A percentile compares a stretch with the other conserved stretches of the same genome.
phyloP scores from a whole-genome alignment of 2,797 vertebrate species.

The Botia kubotai region DNA sequence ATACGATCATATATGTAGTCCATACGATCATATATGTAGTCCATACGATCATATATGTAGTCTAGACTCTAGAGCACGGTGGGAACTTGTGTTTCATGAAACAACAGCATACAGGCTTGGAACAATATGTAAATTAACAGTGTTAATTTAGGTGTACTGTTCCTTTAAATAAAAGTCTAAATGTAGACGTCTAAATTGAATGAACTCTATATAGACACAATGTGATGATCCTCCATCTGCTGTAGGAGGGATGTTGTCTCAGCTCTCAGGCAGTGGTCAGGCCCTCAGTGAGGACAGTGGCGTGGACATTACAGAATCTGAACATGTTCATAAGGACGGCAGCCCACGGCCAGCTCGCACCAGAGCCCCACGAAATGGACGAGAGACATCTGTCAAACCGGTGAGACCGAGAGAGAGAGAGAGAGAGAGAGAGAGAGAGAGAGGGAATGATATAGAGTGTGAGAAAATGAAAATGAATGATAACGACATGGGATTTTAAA shows the following conservation, averaged over 20 bases:
- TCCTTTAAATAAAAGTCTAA: background rate
- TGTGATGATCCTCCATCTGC: slow-evolving; percentile 44
- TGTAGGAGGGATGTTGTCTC: slow-evolving; percentile 82
- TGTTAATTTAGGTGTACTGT: background rate
- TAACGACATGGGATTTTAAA: background rate
- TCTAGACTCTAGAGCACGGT: too few relatives aligned
- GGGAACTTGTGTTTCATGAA: too few relatives aligned
- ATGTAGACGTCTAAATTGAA: too few relatives aligned
- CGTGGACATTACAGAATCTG: slow-evolving; percentile 82
- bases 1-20: too few relatives aligned
- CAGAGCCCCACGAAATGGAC: slow-evolving; percentile 76
- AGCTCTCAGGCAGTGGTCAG: slow-evolving; percentile 86
- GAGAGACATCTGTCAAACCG: slow-evolving; percentile 83
- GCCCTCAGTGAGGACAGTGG: slow-evolving; percentile 89
- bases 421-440: slow-evolving; percentile 48
- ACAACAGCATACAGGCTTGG: too few relatives aligned
- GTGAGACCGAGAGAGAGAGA: slow-evolving; percentile 76
- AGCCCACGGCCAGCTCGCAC: slow-evolving; percentile 77
- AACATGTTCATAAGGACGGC: slow-evolving; percentile 76
- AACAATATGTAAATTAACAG: too few relatives aligned
- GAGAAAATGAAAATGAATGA: slow-evolving; percentile 6
- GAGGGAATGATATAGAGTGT: slow-evolving; percentile 23
- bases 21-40: too few relatives aligned
- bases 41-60: too few relatives aligned
- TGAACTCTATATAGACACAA: background rate